Conservation (phyloP, 2,113 vertebrate genomes). For the Amblyopsis rosae region DNA sequence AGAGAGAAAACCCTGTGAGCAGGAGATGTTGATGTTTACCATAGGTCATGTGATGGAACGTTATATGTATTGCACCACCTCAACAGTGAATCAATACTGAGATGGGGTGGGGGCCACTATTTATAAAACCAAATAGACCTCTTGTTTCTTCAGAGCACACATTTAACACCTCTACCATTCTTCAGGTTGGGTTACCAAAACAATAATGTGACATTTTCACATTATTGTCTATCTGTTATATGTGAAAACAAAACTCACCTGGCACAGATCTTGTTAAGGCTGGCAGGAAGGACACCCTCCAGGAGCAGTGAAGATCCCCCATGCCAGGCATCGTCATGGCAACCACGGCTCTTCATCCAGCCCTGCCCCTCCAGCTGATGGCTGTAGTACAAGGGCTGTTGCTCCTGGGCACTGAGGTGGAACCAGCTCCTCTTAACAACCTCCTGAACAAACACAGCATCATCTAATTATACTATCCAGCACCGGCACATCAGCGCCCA, state of each 20-base stretch:
- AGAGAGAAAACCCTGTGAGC: conserved; percentile 86
- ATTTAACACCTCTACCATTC: too few relatives aligned
- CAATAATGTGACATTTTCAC: too few relatives aligned
- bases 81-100: too few relatives aligned
- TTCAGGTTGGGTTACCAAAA: too few relatives aligned
- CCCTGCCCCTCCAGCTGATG: conserved; percentile 40
- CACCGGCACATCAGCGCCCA: background rate
- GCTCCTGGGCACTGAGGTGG: conserved; percentile 84
- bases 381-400: conserved; percentile 82
- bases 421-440: conserved; percentile 83
- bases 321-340: conserved; percentile 82
- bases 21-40: background rate
- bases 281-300: conserved; percentile 76
- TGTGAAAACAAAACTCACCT: conserved; percentile 68
- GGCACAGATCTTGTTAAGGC: conserved; percentile 56
- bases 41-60: background rate
- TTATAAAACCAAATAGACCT: too few relatives aligned
- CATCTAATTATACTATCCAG: background rate
- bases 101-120: too few relatives aligned
- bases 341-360: conserved; percentile 78
- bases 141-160: too few relatives aligned
- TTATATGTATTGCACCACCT: too few relatives aligned
- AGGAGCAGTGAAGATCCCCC: conserved; percentile 88
- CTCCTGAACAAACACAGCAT: conserved; percentile 61
- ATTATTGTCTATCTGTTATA: too few relatives aligned